Percentiles rank a stretch among this genome's conserved stretches.
Evolutionary conservation across 2,113 vertebrate genomes (phyloP).

Genomic region (Cervus canadensis): DNA sequence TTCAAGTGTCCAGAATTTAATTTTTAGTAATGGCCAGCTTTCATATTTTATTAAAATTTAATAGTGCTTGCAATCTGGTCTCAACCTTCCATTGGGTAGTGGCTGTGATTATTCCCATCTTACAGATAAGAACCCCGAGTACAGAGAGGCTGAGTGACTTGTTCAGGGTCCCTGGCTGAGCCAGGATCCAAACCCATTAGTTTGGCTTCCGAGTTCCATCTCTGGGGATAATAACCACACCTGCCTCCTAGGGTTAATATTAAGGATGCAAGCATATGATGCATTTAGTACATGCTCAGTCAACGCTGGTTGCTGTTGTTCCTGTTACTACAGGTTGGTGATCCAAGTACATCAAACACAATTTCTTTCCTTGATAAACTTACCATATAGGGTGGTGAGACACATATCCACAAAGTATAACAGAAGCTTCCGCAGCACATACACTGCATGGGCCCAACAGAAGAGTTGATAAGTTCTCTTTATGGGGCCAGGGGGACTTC

Average conservation of each 20-base stretch:
- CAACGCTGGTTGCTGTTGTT: rapidly evolving
- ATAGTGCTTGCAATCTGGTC: not conserved
- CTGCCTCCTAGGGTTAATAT: not conserved
- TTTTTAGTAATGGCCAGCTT: not conserved
- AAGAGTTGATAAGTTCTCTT: not conserved
- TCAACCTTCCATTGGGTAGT: not conserved
- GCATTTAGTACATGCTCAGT: rapidly evolving
- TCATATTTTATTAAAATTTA: not conserved
- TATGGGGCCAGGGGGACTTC: not conserved
- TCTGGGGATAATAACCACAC: rapidly evolving
- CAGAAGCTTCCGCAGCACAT: not conserved
- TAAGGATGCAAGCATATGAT: rapidly evolving
- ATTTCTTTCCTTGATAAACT: not conserved
- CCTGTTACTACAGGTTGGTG: too few relatives aligned
- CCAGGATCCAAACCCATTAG: not conserved
- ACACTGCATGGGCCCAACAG: too few relatives aligned
- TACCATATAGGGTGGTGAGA: not conserved
- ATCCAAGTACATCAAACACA: too few relatives aligned
- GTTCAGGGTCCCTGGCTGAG: not conserved
- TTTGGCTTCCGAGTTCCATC: not conserved
- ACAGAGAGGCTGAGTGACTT: not conserved
- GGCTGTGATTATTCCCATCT: rapidly evolving
- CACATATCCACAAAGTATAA: too few relatives aligned
- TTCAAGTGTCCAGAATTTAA: not conserved
- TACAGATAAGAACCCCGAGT: not conserved